Conservation (phyloP, 2,888 invertebrate species). For the Idaea straminata region DNA sequence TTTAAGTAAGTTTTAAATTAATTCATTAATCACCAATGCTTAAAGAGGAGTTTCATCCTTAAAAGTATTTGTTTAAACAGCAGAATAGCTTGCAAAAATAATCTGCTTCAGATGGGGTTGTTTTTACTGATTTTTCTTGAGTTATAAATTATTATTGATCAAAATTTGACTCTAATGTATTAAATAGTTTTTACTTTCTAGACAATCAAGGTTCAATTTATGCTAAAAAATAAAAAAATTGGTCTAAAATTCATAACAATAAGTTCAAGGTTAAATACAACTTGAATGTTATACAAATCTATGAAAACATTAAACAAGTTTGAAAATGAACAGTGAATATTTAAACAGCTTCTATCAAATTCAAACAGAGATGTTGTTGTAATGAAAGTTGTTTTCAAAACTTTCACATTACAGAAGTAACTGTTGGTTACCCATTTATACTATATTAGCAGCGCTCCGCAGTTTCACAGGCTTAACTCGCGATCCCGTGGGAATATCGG, state of each 20-base stretch:
- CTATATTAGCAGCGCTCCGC: background rate
- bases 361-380: background rate
- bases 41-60: too few relatives aligned
- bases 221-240: background rate
- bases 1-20: conserved; percentile 82
- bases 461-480: background rate
- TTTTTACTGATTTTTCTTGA: too few relatives aligned
- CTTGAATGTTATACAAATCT: background rate
- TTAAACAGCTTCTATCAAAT: background rate
- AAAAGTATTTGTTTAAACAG: too few relatives aligned
- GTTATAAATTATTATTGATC: too few relatives aligned
- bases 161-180: too few relatives aligned
- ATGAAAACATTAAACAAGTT: background rate
- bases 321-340: background rate
- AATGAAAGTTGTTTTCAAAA: background rate
- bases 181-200: background rate
- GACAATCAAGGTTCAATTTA: background rate
- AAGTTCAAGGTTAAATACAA: background rate
- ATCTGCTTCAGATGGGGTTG: too few relatives aligned
- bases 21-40: background rate
- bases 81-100: too few relatives aligned
- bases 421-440: background rate
- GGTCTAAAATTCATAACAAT: background rate
- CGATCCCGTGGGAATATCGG: background rate
- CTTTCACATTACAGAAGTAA: background rate